phyloP scores from a whole-genome alignment of 2,888 invertebrate species.

The Ischnura elegans region DNA sequence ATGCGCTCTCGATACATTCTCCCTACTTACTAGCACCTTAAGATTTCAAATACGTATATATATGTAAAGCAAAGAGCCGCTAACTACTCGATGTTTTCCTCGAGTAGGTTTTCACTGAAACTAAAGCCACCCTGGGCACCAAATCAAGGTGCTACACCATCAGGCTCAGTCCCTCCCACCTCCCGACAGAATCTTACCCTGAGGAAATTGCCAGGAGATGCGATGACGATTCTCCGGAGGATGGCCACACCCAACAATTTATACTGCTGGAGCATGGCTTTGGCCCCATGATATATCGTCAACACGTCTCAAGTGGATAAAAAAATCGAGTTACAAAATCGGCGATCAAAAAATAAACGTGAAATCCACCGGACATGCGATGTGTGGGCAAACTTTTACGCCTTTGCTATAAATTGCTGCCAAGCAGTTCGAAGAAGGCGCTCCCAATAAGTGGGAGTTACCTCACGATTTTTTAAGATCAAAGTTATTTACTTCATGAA shows the following conservation, averaged over 20 bases:
- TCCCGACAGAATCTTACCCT: too few species aligned
- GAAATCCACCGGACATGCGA: background rate
- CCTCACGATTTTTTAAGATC: background rate
- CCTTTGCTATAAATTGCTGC: background rate
- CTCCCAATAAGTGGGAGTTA: background rate
- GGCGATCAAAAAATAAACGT: background rate
- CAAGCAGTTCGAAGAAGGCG: background rate
- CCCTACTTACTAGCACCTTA: too few species aligned
- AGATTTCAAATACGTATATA: too few species aligned
- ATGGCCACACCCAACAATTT: constrained; percentile 31
- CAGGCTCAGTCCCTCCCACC: background rate
- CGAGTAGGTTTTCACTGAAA: too few species aligned
- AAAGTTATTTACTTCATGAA: background rate
- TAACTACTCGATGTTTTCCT: too few species aligned
- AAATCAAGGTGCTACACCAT: background rate
- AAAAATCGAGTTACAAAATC: background rate
- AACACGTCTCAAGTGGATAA: background rate
- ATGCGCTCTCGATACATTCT: too few species aligned
- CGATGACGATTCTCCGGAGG: background rate
- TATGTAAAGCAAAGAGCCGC: too few species aligned
- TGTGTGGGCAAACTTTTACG: background rate
- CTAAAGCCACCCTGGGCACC: too few species aligned
- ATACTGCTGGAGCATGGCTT: background rate
- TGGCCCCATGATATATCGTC: background rate
- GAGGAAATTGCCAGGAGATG: background rate